These are phyloP conservation scores for Odontothrips loti DNA, from an alignment of 2,888 invertebrate genomes.

Conservation along the genomic window DNA sequence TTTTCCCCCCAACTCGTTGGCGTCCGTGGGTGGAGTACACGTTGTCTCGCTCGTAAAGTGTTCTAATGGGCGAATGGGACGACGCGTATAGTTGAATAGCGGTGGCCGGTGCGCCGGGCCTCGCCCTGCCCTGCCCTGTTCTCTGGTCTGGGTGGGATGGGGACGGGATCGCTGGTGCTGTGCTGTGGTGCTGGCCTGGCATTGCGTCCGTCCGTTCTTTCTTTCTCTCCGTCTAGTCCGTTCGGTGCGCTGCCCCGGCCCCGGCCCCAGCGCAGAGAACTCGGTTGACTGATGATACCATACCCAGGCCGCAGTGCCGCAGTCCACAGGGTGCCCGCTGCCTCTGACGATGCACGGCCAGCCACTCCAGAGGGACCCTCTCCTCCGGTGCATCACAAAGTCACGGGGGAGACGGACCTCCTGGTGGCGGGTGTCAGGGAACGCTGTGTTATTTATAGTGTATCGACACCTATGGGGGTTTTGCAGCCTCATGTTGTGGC, in stretches of 20 bases:
- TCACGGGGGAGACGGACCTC: background rate
- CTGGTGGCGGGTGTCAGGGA: background rate
- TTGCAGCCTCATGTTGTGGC: conserved; percentile 23
- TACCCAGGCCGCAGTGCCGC: background rate
- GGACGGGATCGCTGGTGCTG: no score
- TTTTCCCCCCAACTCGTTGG: background rate
- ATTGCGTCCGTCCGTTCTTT: background rate
- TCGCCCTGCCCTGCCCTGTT: background rate
- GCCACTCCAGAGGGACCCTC: background rate
- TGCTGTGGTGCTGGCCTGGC: background rate
- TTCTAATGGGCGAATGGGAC: conserved; percentile 17
- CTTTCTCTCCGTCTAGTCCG: background rate
- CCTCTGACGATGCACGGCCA: background rate
- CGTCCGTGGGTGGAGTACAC: conserved; percentile 11
- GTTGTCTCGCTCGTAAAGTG: conserved; percentile 19
- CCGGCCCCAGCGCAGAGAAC: background rate
- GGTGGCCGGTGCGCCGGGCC: background rate
- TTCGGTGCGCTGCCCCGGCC: background rate
- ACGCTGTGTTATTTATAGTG: conserved; percentile 17
- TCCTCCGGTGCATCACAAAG: background rate
- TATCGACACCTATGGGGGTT: conserved; percentile 12
- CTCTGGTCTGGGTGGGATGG: no score
- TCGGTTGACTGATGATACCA: background rate
- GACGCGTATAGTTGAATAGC: conserved; percentile 10
- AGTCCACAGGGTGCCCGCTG: background rate